Conservation (phyloP, 1,140 invertebrate species). For the Pygmarrhopalites habei region DNA sequence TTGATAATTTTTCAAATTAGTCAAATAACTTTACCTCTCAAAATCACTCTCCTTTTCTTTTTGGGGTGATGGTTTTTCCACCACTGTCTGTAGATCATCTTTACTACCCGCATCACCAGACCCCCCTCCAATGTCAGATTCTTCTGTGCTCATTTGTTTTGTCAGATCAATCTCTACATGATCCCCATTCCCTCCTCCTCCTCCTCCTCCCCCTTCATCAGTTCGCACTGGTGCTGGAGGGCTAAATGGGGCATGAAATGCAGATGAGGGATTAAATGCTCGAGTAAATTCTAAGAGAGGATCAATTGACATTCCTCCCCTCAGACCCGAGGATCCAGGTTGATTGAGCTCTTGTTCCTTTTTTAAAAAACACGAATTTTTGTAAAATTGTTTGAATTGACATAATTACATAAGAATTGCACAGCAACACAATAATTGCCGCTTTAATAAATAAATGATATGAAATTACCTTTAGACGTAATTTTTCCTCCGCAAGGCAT, state of each 20-base stretch:
- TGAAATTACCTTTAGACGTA: slow-evolving; percentile 76
- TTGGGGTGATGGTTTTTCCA: slow-evolving; percentile 31
- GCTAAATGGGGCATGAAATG: no score
- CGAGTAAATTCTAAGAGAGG: background rate
- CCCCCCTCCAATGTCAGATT: slow-evolving; percentile 26
- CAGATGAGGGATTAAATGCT: background rate
- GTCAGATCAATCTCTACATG: slow-evolving; percentile 25
- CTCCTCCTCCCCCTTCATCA: background rate
- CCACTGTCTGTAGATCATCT: slow-evolving; percentile 36
- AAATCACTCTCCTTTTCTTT: slow-evolving; percentile 13
- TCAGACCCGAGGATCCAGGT: background rate
- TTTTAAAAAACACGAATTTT: background rate
- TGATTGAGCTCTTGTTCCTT: slow-evolving; percentile 3
- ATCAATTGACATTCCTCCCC: background rate
- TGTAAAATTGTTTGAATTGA: no score
- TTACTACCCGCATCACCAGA: slow-evolving; percentile 33
- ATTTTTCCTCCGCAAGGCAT: slow-evolving; percentile 58
- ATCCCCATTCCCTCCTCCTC: slow-evolving; percentile 27
- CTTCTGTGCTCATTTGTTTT: slow-evolving; percentile 28
- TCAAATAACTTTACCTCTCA: slow-evolving; percentile 6
- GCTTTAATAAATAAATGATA: no score
- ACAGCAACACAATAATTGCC: no score
- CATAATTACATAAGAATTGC: no score
- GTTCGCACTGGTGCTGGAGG: background rate
- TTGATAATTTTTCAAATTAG: no score